These are phyloP conservation scores for Melanerpes formicivorus DNA, from an alignment of 2,113 vertebrate genomes.

Conservation along the genomic window DNA sequence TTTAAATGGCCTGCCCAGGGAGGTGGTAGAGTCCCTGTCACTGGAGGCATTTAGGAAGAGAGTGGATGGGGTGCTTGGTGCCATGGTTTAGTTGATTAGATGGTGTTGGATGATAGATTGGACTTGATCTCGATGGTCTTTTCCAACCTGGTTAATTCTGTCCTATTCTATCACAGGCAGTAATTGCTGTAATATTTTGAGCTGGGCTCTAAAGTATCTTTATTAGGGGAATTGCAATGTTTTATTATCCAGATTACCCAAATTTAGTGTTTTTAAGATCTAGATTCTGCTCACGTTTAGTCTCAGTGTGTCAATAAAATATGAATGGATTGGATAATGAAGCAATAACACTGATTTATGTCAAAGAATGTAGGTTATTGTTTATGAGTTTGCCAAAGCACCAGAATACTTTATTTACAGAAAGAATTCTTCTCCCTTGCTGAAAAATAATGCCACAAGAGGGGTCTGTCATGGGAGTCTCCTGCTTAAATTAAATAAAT, in stretches of 20 bases:
- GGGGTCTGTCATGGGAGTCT: not conserved
- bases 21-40: too few relatives aligned
- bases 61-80: too few relatives aligned
- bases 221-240: conserved; percentile 29
- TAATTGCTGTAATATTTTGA: conserved; percentile 53
- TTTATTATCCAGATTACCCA: conserved; percentile 53
- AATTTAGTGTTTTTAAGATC: conserved; percentile 59
- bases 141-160: too few relatives aligned
- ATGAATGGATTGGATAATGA: conserved; percentile 67
- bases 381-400: conserved; percentile 47
- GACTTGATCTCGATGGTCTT: too few relatives aligned
- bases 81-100: too few relatives aligned
- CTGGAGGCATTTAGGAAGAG: too few relatives aligned
- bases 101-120: too few relatives aligned
- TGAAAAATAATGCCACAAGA: not conserved
- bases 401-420: conserved; percentile 7
- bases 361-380: conserved; percentile 49
- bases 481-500: not conserved
- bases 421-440: conserved; percentile 9
- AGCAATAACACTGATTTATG: conserved; percentile 66
- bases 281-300: conserved; percentile 62
- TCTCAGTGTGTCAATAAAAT: conserved; percentile 70
- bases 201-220: conserved; percentile 50
- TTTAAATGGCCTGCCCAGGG: too few relatives aligned
- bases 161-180: not conserved